Conservation (phyloP, 2,888 invertebrate genomes). For the Andrena minutula region DNA sequence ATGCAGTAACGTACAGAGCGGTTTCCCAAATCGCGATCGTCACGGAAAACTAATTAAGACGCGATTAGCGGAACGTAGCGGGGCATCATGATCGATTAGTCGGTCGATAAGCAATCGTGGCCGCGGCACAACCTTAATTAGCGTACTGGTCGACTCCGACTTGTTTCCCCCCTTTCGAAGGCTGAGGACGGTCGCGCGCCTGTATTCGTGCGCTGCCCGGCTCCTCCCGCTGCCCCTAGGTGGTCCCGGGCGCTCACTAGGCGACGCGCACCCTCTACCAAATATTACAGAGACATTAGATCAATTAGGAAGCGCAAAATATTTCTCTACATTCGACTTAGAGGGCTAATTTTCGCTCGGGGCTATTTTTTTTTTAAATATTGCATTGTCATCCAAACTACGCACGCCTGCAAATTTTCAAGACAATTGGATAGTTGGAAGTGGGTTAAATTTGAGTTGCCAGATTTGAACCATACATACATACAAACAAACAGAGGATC, state of each 20-base stretch:
- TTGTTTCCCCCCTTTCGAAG: slow-evolving; percentile 59
- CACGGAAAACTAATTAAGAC: slow-evolving; percentile 82
- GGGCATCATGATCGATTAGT: slow-evolving; percentile 82
- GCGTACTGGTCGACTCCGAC: slow-evolving; percentile 74
- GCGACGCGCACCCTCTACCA: no score
- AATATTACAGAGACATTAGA: no score
- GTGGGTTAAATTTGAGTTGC: no score
- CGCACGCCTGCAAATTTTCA: no score
- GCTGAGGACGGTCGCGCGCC: slow-evolving; percentile 10
- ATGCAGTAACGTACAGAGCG: slow-evolving; percentile 36
- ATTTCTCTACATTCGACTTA: no score
- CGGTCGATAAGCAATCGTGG: slow-evolving; percentile 79
- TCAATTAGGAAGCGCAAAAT: no score
- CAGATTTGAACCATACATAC: no score
- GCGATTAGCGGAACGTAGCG: slow-evolving; percentile 79
- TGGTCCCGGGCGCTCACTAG: slow-evolving; percentile 31
- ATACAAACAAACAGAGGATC: no score
- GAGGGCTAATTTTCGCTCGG: no score
- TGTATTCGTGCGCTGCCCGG: background rate
- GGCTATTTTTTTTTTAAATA: no score
- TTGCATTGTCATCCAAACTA: no score
- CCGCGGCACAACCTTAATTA: slow-evolving; percentile 81
- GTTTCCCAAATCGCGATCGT: slow-evolving; percentile 67
- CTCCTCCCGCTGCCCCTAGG: slow-evolving; percentile 24
- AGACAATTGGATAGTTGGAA: no score